Evolutionary conservation across 1,140 invertebrate species (phyloP).

Genomic region (Papilio dardanus): DNA sequence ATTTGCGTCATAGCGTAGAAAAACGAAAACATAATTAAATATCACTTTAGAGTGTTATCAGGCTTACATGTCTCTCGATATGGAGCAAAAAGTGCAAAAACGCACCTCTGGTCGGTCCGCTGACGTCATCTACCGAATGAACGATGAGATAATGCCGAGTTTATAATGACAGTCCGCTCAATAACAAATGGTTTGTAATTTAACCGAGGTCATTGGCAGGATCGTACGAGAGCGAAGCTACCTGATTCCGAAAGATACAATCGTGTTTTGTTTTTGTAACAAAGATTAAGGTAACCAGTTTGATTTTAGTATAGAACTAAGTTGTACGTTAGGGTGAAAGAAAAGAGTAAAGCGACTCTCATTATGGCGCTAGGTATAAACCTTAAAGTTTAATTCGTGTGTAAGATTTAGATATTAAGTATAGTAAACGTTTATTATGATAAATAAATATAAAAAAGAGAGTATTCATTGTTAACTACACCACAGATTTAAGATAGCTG

Average conservation of each 20-base stretch:
- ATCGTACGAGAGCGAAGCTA: constrained; percentile 38
- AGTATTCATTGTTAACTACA: no score
- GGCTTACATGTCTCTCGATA: constrained; percentile 36
- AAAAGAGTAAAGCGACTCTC: no score
- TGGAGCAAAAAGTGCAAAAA: constrained; percentile 41
- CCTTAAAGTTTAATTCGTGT: no score
- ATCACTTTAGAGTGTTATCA: constrained; percentile 3
- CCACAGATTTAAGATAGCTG: no score
- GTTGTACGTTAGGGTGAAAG: neutral
- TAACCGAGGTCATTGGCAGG: constrained; percentile 35
- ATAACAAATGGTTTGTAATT: constrained; percentile 54
- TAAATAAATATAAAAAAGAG: no score
- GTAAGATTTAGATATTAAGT: no score
- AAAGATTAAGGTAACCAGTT: no score
- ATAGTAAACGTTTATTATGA: no score
- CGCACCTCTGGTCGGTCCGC: constrained; percentile 32
- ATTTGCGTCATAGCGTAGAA: constrained; percentile 8
- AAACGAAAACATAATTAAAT: neutral
- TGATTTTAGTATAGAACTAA: neutral
- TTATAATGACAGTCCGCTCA: constrained; percentile 45
- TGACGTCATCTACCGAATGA: constrained; percentile 45
- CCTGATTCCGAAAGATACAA: constrained; percentile 17
- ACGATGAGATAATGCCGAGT: constrained; percentile 50
- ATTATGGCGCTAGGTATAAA: no score
- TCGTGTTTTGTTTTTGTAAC: constrained; percentile 11